Percentiles rank a stretch among this genome's conserved stretches.
Evolutionary conservation across 64 coral and sea anemone genomes (phyloP).

Genomic region (Exaiptasia diaphana): DNA sequence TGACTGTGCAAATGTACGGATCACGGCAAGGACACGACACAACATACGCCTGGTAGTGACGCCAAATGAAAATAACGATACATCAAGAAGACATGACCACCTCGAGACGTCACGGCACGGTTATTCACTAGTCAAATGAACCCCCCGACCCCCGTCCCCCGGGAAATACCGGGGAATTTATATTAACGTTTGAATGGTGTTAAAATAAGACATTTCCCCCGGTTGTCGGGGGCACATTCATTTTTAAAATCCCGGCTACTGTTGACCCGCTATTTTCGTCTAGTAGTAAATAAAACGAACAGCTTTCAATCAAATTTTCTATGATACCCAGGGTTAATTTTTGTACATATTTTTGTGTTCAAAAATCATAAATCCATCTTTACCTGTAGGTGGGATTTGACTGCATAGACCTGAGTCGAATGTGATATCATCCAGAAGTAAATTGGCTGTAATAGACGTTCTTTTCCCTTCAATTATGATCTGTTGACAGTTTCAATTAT

Average conservation of each 20-base stretch:
- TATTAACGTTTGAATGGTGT: neutral
- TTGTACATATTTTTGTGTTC: neutral
- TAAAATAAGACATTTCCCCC: no score
- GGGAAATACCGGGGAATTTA: no score
- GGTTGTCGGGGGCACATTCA: no score
- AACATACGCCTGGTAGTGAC: no score
- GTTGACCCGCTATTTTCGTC: no score
- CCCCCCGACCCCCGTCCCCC: no score
- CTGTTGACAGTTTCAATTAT: conserved; percentile 6
- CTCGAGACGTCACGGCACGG: no score
- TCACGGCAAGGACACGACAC: no score
- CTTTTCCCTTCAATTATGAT: conserved; percentile 46
- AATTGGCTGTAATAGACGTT: neutral
- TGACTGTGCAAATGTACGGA: neutral
- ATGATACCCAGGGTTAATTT: neutral
- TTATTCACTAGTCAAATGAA: no score
- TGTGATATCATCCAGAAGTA: conserved; percentile 40
- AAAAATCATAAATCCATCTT: neutral
- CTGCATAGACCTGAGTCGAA: conserved; percentile 22
- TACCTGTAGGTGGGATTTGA: conserved; percentile 36
- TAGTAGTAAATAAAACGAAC: neutral
- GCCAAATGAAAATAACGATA: no score
- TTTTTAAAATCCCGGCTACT: no score
- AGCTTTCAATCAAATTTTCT: neutral
- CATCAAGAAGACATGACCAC: no score